Base-by-base conservation (phyloP, 2,888 invertebrate genomes). In the Agrilus cyanescens region DNA sequence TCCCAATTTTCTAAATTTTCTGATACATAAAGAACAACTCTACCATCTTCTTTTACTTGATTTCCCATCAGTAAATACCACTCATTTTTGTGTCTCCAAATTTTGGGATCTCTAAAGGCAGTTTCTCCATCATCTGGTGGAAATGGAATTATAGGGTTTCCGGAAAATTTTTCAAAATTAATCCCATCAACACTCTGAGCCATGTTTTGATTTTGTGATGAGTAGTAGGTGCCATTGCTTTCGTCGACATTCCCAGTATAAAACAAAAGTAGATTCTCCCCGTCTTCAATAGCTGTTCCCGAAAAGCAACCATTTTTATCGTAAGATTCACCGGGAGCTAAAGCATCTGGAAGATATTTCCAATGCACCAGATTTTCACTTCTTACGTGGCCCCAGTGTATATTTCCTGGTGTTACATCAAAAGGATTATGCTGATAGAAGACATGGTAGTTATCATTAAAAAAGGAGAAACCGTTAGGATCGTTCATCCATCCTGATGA, bases 401-500 rank as follows among this genome's bases (percentile, higher is more conserved):
- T 70, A 12, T 54, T 53, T 5, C 54, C 56, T 45, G 46, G 46
- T 15, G 57, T 58, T 3, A 67, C 65, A 25, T 59, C 61, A 2
- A 61, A 38, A 0, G 73, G 73, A 46, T 73, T 69, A 50, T 65
- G 63, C 52, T 74, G 74, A 50, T 68, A 74, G 46, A 71, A 73
- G 4, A 73, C 51, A 48, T 75, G 74, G 46, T 68, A 74, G 14
- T 63, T 59, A 2, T 60, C 56, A 4, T 61, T 52, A 46, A 55
- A 69, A 32, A 57, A 46, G 40, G 68, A 61, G 45, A 75, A 68
- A 5, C 74, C 75, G 42, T 74, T 74, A 0, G 75, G 75, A 43
- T 74, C 74, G 51, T 74, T 75, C 62, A 73, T 70, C 74, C 73
- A 75, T 34, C 71, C 72, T 25, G 25, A 25, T 10, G 25, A 10